phyloP scores from a whole-genome alignment of 1,140 invertebrate species.

The Antheraea pernyi region DNA sequence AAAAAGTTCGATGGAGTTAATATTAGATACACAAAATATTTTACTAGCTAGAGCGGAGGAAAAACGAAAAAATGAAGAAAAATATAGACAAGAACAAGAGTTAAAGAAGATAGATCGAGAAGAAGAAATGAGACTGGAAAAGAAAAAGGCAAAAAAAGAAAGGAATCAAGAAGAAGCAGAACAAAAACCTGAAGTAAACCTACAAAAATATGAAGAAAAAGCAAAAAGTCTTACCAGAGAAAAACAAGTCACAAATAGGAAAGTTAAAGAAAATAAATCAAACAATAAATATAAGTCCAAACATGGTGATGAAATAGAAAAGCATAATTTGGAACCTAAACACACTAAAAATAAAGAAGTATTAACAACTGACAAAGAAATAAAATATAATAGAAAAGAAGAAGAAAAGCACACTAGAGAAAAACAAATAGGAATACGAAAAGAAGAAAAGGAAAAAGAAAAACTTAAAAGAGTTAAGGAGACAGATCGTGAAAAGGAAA shows the following conservation, averaged over 20 bases:
- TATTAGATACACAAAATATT: conserved; percentile 44
- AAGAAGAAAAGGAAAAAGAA: conserved; percentile 11
- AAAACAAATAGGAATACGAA: neutral
- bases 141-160: conserved; percentile 21
- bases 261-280: neutral
- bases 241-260: neutral
- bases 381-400: conserved; percentile 15
- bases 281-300: neutral
- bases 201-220: conserved; percentile 15
- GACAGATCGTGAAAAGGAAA: neutral
- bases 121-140: conserved; percentile 14
- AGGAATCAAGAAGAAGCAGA: neutral
- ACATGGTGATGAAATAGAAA: neutral
- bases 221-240: conserved; percentile 1
- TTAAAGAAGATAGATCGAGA: conserved; percentile 16
- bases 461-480: conserved; percentile 16
- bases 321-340: neutral
- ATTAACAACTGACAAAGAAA: conserved; percentile 19
- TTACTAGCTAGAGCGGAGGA: conserved; percentile 30
- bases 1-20: conserved; percentile 51
- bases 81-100: conserved; percentile 17
- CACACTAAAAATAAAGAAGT: conserved; percentile 1
- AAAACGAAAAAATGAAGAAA: conserved; percentile 29
- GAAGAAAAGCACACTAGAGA: conserved; percentile 12
- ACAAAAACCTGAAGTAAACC: conserved; percentile 7